Conservation (phyloP, 2,888 invertebrate genomes). For the Cinara cedri region DNA sequence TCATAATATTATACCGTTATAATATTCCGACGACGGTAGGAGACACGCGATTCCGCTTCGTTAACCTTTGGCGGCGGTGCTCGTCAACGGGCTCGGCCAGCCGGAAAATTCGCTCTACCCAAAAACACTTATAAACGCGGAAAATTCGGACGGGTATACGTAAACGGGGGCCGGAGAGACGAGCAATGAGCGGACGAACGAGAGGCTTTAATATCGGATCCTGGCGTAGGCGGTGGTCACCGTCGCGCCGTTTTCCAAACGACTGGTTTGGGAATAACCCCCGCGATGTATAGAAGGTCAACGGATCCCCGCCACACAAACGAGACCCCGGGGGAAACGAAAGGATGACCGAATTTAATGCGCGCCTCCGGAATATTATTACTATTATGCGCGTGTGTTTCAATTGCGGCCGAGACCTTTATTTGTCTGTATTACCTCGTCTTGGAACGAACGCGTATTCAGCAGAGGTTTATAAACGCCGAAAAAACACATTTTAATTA, state of each 20-base stretch:
- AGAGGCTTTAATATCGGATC: slow-evolving; percentile 39
- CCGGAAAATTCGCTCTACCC: background rate
- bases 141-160: background rate
- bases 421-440: slow-evolving; percentile 23
- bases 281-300: slow-evolving; percentile 21
- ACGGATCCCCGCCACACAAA: slow-evolving; percentile 32
- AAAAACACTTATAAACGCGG: background rate
- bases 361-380: slow-evolving; percentile 41
- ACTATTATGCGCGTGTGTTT: slow-evolving; percentile 31
- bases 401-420: slow-evolving; percentile 51
- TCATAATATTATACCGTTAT: no score
- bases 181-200: no score
- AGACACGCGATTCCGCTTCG: background rate
- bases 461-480: background rate
- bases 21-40: background rate
- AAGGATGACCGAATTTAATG: slow-evolving; percentile 46
- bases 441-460: background rate
- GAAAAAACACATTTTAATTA: slow-evolving; percentile 22
- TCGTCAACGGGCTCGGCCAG: background rate
- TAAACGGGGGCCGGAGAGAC: background rate
- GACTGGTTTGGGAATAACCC: slow-evolving; percentile 53
- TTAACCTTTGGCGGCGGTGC: background rate
- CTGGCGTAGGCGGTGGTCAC: slow-evolving; percentile 22
- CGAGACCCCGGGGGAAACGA: slow-evolving; percentile 46
- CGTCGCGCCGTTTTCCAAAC: slow-evolving; percentile 44